phyloP scores from a whole-genome alignment of 2,113 vertebrate species.

The Hiodon alosoides region DNA sequence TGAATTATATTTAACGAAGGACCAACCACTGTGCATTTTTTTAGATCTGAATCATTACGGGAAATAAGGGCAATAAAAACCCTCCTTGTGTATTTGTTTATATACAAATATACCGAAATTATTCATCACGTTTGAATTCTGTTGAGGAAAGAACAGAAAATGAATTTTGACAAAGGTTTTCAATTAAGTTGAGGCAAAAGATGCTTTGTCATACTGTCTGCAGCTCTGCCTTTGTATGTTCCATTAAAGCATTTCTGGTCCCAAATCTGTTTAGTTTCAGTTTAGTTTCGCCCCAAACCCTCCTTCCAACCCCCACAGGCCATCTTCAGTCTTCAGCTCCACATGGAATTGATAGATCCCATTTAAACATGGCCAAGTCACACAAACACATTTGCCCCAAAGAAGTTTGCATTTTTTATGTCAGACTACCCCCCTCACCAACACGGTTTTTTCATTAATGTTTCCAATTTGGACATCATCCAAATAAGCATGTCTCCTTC shows the following conservation, averaged over 20 bases:
- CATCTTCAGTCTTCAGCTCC: constrained; percentile 52
- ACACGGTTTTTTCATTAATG: constrained; percentile 63
- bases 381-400: constrained; percentile 59
- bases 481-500: constrained; percentile 70
- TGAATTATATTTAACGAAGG: too few species aligned
- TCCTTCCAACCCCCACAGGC: constrained; percentile 26
- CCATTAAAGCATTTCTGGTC: constrained; percentile 64
- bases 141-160: constrained; percentile 22
- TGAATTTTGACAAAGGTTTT: constrained; percentile 30
- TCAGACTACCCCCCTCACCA: constrained; percentile 55
- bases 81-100: too few species aligned
- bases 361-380: constrained; percentile 58
- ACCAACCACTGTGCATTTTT: too few species aligned
- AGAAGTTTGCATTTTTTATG: constrained; percentile 49
- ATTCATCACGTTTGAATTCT: background rate
- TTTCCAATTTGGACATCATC: constrained; percentile 72
- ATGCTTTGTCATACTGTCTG: constrained; percentile 28
- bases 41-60: too few species aligned
- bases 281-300: constrained; percentile 40
- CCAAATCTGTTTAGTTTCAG: constrained; percentile 54
- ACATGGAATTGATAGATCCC: constrained; percentile 59
- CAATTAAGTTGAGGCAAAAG: constrained; percentile 30
- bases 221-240: constrained; percentile 48
- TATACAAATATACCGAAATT: constrained; percentile 11
- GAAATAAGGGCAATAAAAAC: background rate